Percentiles rank a stretch among this genome's conserved stretches.
Evolutionary conservation across 64 coral and sea anemone genomes (phyloP).

Genomic region (Acropora tenuis): DNA sequence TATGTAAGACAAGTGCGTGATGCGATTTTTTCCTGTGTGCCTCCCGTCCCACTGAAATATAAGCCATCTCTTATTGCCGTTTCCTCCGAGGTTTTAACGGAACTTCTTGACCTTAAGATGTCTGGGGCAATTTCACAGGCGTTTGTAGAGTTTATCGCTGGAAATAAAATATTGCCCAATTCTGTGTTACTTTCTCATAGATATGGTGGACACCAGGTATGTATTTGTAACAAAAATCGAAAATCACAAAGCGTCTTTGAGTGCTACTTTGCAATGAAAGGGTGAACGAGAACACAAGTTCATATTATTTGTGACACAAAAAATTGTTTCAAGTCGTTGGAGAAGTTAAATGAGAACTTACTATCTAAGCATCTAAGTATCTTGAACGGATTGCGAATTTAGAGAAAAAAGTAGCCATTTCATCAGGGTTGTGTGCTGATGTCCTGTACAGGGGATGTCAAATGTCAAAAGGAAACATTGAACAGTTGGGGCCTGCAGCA

Average conservation of each 20-base stretch:
- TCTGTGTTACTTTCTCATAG: slow-evolving; percentile 71
- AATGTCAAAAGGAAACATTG: too few relatives aligned
- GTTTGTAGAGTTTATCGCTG: slow-evolving; percentile 76
- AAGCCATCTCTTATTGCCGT: slow-evolving; percentile 69
- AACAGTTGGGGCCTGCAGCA: too few relatives aligned
- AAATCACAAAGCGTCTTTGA: background rate
- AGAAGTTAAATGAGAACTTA: too few relatives aligned
- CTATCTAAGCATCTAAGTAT: too few relatives aligned
- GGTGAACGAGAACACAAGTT: too few relatives aligned
- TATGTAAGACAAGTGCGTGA: slow-evolving; percentile 73
- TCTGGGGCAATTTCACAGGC: background rate
- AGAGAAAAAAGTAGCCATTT: too few relatives aligned
- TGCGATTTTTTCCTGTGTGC: slow-evolving; percentile 75
- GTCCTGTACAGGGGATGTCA: too few relatives aligned
- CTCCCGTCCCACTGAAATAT: slow-evolving; percentile 56
- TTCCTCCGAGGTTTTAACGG: slow-evolving; percentile 55
- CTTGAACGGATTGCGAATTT: too few relatives aligned
- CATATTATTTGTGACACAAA: too few relatives aligned
- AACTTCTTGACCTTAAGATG: slow-evolving; percentile 67
- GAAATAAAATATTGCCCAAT: slow-evolving; percentile 51
- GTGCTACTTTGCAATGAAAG: too few relatives aligned
- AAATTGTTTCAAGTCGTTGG: too few relatives aligned
- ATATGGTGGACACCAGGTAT: slow-evolving; percentile 96
- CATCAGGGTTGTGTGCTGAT: too few relatives aligned
- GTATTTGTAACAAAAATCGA: background rate